Conservation (phyloP, 2,888 invertebrate species). For the Andricus quercusramuli region DNA sequence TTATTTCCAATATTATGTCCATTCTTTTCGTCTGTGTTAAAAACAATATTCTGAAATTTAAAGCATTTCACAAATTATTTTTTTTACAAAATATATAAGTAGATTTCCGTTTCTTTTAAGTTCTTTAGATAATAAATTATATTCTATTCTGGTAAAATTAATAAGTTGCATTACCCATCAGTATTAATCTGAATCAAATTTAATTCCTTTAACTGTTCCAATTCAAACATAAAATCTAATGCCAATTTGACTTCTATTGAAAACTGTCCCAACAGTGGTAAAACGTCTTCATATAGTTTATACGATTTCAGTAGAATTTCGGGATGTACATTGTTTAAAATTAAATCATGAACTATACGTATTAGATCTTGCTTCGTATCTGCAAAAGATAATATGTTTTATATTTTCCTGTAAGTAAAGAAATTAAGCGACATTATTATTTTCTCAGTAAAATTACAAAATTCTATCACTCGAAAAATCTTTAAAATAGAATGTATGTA, state of each 20-base stretch:
- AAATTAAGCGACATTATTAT: background rate
- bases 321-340: conserved; percentile 61
- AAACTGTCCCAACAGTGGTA: conserved; percentile 62
- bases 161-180: conserved; percentile 61
- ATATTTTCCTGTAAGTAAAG: conserved; percentile 7
- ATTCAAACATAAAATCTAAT: conserved; percentile 69
- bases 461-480: too few relatives aligned
- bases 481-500: too few relatives aligned
- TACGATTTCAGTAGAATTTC: conserved; percentile 51
- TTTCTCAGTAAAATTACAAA: background rate
- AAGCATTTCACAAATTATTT: conserved; percentile 33
- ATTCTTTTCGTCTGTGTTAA: conserved; percentile 58
- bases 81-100: background rate
- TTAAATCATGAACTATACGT: conserved; percentile 64
- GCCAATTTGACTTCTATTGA: conserved; percentile 64
- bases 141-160: background rate
- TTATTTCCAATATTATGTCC: conserved; percentile 65
- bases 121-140: background rate
- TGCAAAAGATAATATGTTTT: conserved; percentile 45
- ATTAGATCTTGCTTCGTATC: conserved; percentile 58
- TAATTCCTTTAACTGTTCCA: conserved; percentile 58
- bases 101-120: background rate
- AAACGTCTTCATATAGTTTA: conserved; percentile 62
- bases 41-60: conserved; percentile 65
- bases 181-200: conserved; percentile 62